Evolutionary conservation across 2,888 invertebrate genomes (phyloP).

Genomic region (Drosophila anomalata): DNA sequence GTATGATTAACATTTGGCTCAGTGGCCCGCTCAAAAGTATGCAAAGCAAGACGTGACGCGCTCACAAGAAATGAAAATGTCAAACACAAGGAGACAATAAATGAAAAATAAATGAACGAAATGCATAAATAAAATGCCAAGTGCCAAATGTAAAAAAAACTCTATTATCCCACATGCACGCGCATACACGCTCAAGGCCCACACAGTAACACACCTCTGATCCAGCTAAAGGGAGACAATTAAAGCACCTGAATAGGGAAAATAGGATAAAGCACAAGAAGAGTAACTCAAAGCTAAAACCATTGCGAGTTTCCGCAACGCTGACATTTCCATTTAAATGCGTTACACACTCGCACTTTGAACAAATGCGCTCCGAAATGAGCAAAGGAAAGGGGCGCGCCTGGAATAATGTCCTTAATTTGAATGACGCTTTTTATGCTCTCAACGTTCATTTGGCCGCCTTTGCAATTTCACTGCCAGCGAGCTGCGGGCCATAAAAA

Average conservation of each 20-base stretch:
- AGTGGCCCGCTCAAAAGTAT: conserved; percentile 53
- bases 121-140: conserved; percentile 74
- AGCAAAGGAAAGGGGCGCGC: conserved; percentile 1
- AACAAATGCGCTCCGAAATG: conserved; percentile 1
- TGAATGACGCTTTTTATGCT: conserved; percentile 65
- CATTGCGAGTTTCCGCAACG: conserved; percentile 41
- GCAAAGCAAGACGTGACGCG: conserved; percentile 62
- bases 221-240: conserved; percentile 48
- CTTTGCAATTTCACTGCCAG: conserved; percentile 36
- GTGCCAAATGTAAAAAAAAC: conserved; percentile 58
- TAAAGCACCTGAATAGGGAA: conserved; percentile 46
- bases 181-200: conserved; percentile 14
- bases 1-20: conserved; percentile 51
- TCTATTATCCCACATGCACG: conserved; percentile 49
- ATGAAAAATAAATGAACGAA: conserved; percentile 63
- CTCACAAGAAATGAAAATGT: conserved; percentile 66
- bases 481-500: conserved; percentile 49
- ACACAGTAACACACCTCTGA: conserved; percentile 5
- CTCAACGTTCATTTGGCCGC: conserved; percentile 48
- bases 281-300: conserved; percentile 31
- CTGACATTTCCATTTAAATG: conserved; percentile 56
- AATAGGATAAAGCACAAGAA: conserved; percentile 22
- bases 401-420: conserved; percentile 66
- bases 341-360: conserved; percentile 50
- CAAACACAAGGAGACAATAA: conserved; percentile 55